phyloP scores from a whole-genome alignment of 2,888 invertebrate species.

The Sisyra nigra region DNA sequence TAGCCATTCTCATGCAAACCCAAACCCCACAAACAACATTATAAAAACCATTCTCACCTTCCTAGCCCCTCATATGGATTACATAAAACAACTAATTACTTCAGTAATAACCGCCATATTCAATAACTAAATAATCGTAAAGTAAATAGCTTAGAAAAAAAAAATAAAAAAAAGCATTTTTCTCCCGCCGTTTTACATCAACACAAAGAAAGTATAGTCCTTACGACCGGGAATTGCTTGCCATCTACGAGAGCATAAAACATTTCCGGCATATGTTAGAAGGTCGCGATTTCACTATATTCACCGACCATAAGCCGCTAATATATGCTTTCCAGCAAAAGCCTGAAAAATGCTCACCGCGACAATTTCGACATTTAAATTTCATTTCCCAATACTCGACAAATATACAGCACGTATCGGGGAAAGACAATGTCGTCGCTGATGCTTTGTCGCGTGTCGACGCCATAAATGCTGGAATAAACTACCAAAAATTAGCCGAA shows the following conservation, averaged over 20 bases:
- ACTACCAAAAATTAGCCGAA: background rate
- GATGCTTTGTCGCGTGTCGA: too few relatives aligned
- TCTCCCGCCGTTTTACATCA: background rate
- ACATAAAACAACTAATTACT: too few relatives aligned
- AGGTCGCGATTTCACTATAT: constrained; percentile 18
- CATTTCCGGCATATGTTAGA: constrained; percentile 23
- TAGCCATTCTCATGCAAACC: background rate
- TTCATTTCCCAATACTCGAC: constrained; percentile 17
- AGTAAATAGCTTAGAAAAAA: too few relatives aligned
- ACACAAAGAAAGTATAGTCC: background rate
- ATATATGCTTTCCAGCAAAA: constrained; percentile 18
- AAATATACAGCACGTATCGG: too few relatives aligned
- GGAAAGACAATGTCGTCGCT: too few relatives aligned
- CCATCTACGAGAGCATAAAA: constrained; percentile 21
- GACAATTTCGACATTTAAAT: constrained; percentile 5
- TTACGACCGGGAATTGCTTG: constrained; percentile 23
- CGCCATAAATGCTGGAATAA: background rate
- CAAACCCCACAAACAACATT: background rate
- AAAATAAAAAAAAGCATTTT: too few relatives aligned
- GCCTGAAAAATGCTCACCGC: constrained; percentile 2
- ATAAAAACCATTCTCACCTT: too few relatives aligned
- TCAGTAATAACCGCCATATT: too few relatives aligned
- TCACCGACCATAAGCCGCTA: constrained; percentile 23
- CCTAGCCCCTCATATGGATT: too few relatives aligned
- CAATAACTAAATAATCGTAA: constrained; percentile 17